Conservation (phyloP, 2,888 invertebrate species). For the Panorpa germanica region DNA sequence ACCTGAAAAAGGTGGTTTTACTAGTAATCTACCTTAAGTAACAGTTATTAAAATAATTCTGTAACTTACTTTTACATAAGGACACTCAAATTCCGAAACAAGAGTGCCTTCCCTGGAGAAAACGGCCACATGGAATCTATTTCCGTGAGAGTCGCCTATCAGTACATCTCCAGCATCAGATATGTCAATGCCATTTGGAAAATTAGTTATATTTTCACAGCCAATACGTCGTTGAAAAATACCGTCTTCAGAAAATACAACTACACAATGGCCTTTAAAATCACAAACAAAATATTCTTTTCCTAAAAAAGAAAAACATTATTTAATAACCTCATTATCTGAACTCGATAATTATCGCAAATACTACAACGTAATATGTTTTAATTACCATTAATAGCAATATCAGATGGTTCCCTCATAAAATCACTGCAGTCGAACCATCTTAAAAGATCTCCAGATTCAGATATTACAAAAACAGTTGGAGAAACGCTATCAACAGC, state of each 20-base stretch:
- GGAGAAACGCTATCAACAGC: constrained; percentile 96
- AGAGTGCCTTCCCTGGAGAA: constrained; percentile 76
- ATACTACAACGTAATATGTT: constrained; percentile 4
- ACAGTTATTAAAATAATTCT: constrained; percentile 1
- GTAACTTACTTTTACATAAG: constrained; percentile 74
- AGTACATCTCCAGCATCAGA: constrained; percentile 92
- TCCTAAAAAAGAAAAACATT: constrained; percentile 30
- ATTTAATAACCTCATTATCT: constrained; percentile 1
- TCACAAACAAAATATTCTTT: constrained; percentile 93
- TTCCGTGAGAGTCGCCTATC: constrained; percentile 93
- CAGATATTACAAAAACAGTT: constrained; percentile 84
- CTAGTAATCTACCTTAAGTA: constrained; percentile 3
- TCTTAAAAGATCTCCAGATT: constrained; percentile 77
- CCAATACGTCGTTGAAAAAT: constrained; percentile 85
- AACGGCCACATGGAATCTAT: constrained; percentile 93
- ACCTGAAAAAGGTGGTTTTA: constrained; percentile 41
- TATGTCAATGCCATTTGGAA: constrained; percentile 95
- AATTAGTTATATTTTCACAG: constrained; percentile 88
- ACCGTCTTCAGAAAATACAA: constrained; percentile 87
- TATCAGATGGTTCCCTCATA: constrained; percentile 95
- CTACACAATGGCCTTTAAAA: constrained; percentile 95
- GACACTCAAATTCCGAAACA: constrained; percentile 89
- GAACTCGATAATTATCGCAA: neutral
- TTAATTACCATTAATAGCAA: constrained; percentile 71
- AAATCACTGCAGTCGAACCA: constrained; percentile 98